Evolutionary conservation across 2,888 invertebrate genomes (phyloP), one percentile per base, ranked within the genome.

Genomic region (Abrostola triplasia): DNA sequence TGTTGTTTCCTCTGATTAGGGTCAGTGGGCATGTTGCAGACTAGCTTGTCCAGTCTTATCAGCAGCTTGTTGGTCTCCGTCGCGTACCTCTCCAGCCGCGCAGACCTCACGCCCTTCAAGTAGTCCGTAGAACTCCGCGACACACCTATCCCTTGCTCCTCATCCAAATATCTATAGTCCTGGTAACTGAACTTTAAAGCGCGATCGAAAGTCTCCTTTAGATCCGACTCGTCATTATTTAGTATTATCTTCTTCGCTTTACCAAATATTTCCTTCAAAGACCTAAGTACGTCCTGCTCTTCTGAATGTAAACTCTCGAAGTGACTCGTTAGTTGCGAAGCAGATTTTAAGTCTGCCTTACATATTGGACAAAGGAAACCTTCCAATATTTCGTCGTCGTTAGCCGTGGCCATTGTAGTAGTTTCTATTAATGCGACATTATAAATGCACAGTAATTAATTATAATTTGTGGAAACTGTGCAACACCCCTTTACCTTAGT

Each of bases 311-410:
- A 95, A 68, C 97, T 97, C 89, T 98, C 98, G 86, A 99, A 99
- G 92, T 99, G 99, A 75, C 96, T 95, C 59, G 98, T 97, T 61
- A 99, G 95, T 85, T 97, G 97, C 58, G 96, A 95, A 6, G 98
- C 97, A 11, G 98, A 97, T 85, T 98, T 97, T 52, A 98, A 95
- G 89, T 99, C 99, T 44, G 97, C 96, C 92, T 98, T 97, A 85
- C 99, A 99, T 81, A 99, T 98, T 0, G 99, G 99, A 89, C 99
- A 99, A 9, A 99, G 95, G 87, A 99, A 99, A 6, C 99, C 99
- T 91, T 99, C 99, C 67, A 98, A 94, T 77, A 98, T 97, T 82
- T 96, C 95, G 47, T 95, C 95, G 56, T 93, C 95, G 70, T 94
- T 91, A 65, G 91, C 84, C 62, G 90, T 76, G 67, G 94, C 94